Base-by-base conservation (phyloP, 1,140 invertebrate genomes). In the Plectus sambesii region DNA sequence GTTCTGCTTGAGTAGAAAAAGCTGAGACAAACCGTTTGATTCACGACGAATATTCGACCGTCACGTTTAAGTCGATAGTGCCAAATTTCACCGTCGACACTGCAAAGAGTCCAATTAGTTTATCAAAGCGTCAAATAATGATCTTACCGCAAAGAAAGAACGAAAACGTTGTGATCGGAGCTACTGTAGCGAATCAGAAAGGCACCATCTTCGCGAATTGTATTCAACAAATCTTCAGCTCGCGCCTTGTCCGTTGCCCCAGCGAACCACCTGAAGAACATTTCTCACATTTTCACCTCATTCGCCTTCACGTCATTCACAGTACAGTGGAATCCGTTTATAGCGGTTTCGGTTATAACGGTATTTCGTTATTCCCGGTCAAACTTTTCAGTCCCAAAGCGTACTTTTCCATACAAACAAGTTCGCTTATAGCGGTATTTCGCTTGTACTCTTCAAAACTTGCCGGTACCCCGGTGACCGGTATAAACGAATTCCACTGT, bases 21-120 rank as follows among this genome's bases (percentile, higher is more conserved):
- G n/a, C n/a, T n/a, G n/a, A n/a, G n/a, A n/a, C n/a, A n/a, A n/a
- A 64, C 58, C 17, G 53, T 61, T 37, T 69, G 62, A 43, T 59
- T 62, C 3, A 67, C 63, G 19, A 67, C 66, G 36, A 67, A 67
- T 22, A 67, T 66, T 15, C 64, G 42, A 4, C 64, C 64, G 26
- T 67, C 66, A n/a, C 66, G 25, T 40, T 67, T 67, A 36, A 67
- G 45, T 19, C 64, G 58, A 39, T 61, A 69, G 39, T 67, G 64
- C 58, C 63, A 67, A 26, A 68, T 51, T 30, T 61, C 53, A 17
- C 55, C 52, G 38, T 66, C 63, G 2, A 63, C 55, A 49, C 55
- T 59, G 59, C 36, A 51, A 47, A 49, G 4, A 6, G 54, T 25
- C 6, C 1, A 47, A n/a, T 6, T n/a, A 9, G n/a, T 17, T 5